A percentile compares a stretch with the other conserved stretches of the same genome.
These are phyloP conservation scores for Aricia agestis DNA, from an alignment of 1,140 invertebrate species.

Conservation along the genomic window DNA sequence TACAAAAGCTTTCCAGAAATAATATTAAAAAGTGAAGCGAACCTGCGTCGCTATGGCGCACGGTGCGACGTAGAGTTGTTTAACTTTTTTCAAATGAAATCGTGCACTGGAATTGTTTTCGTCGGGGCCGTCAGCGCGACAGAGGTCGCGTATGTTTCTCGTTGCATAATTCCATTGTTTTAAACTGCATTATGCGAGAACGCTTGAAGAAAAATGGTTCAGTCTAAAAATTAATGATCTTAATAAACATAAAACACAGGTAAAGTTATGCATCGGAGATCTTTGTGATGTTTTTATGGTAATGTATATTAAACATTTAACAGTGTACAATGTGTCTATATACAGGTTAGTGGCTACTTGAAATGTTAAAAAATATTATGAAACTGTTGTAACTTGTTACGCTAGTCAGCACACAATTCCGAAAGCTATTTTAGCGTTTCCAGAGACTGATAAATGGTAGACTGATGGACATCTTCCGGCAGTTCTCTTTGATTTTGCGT, in stretches of 20 bases:
- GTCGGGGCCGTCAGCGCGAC: slow-evolving; percentile 8
- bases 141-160: slow-evolving; percentile 15
- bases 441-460: not conserved
- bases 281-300: too few species aligned
- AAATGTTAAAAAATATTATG: too few species aligned
- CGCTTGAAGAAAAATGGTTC: not conserved
- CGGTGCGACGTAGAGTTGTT: slow-evolving; percentile 6
- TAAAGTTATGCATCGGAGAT: not conserved
- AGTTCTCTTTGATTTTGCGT: not conserved
- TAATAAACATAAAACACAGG: slow-evolving; percentile 1
- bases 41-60: not conserved
- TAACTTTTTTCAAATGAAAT: slow-evolving; percentile 15
- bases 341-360: too few species aligned
- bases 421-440: not conserved
- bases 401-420: not conserved
- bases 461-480: not conserved
- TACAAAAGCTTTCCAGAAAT: slow-evolving; percentile 5
- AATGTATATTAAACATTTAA: too few species aligned
- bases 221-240: not conserved
- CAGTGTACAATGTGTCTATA: too few species aligned
- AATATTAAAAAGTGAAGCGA: slow-evolving; percentile 13
- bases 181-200: not conserved
- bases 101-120: slow-evolving; percentile 19
- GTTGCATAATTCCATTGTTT: slow-evolving; percentile 23
- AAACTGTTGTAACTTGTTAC: too few species aligned